Percentiles rank a stretch among this genome's conserved stretches.
phyloP scores from a whole-genome alignment of 2,888 invertebrate genomes.

The Prosapia bicincta region DNA sequence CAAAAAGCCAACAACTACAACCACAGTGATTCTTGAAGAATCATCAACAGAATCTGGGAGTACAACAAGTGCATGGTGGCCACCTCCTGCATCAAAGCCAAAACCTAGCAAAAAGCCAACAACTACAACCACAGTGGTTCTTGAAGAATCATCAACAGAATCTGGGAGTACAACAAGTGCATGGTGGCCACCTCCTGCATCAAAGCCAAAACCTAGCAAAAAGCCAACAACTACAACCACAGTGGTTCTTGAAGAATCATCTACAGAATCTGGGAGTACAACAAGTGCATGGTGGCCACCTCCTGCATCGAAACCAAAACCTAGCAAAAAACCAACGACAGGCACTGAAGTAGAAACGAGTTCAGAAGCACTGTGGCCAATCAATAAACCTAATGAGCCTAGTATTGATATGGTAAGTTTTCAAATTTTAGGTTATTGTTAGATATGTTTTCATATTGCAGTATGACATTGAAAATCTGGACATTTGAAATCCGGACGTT shows the following conservation, averaged over 20 bases:
- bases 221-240: background rate
- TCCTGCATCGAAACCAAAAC: constrained; percentile 1
- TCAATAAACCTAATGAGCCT: background rate
- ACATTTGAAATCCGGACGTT: too few relatives aligned
- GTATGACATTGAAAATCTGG: too few relatives aligned
- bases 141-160: background rate
- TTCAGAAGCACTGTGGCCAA: background rate
- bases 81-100: constrained; percentile 19
- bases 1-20: background rate
- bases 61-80: constrained; percentile 23
- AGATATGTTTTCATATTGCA: too few relatives aligned
- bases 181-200: constrained; percentile 20
- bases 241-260: constrained; percentile 8
- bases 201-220: background rate
- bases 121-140: background rate
- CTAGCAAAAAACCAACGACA: constrained; percentile 18
- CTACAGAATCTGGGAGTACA: background rate
- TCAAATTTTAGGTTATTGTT: too few relatives aligned
- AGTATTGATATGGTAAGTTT: background rate
- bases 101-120: too few relatives aligned
- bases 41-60: constrained; percentile 7
- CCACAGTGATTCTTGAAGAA: background rate
- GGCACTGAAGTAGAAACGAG: constrained; percentile 6
- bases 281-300: background rate
- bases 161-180: constrained; percentile 25